Base-by-base conservation (phyloP, 2,113 vertebrate species). In the Gymnocephalus cernua region DNA sequence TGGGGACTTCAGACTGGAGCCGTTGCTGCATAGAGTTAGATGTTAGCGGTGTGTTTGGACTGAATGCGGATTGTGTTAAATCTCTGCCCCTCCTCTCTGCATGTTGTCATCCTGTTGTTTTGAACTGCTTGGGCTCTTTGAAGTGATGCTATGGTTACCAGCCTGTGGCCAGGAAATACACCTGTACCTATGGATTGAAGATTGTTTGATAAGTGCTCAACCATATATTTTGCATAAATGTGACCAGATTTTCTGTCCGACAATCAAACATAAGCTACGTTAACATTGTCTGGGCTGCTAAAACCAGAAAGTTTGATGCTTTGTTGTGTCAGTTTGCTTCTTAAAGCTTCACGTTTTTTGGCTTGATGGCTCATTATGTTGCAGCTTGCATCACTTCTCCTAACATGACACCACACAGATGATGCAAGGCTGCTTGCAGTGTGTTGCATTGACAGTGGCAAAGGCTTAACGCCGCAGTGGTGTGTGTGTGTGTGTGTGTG, bases 341-440 rank as follows among this genome's bases (percentile, higher is more conserved):
- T 4, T 44, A 6, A 13, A 4, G 0, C 29, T 12, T 44, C 3
- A 2, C 64, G 1, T 1, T 68, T 32, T 72, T 38, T 38, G 21
- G 6, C 57, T 50, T 23, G 10, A 41, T 16, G 53, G 16, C 4
- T 66, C 66, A 47, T 80, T 86, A 51, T 27, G 21, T 16, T 19
- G 27, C 57, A 32, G n/a, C 68, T 85, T 87, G 80, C 87, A 59
- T 89, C 88, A 85, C 58, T 50, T 38, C 53, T 64, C 1, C 68
- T 13, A n/a, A 12, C 51, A 11, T 77, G 64, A 77, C 58, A 38
- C 32, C 38, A 4, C 70, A 54, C 73, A 54, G 69, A 59, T 88
- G 88, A 91, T 41, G 83, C 58, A 90, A 89, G 64, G 64, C 23
- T 16, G 50, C 51, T 87, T 86, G 74, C 88, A 69, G 32, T 8